Evolutionary conservation across 2,888 invertebrate genomes (phyloP), one percentile per base, ranked within the genome.

Genomic region (Archaeoteleia sp.): DNA sequence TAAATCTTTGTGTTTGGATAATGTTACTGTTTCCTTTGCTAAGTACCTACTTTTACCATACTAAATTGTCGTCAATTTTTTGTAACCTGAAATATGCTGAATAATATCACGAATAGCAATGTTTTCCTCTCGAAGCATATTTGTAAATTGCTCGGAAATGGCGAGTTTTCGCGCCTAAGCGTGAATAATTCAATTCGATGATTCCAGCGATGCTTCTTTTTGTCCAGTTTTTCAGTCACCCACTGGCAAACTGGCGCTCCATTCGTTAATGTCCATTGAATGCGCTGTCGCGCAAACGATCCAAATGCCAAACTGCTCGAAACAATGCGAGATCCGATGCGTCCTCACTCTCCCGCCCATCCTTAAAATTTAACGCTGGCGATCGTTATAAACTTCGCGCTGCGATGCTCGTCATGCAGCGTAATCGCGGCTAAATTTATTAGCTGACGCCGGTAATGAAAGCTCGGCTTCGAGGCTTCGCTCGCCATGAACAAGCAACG

Each of bases 351-450:
- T 12, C 37, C 17, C n/a, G 8, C 17, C 13, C 15, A 2, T 2
- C 37, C 23, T 40, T 17, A 40, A 40, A 40, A 40, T 40, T 40
- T 40, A 40, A 40, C 39, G 39, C 39, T 40, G 20, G 20, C 39
- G 39, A 40, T 40, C 39, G 39, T 40, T 40, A 40, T 40, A 40
- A 40, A 40, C 39, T 40, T n/a, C 4, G 23, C 9, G 20, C 23
- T 20, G 39, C 20, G 39, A 20, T 40, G 20, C 23, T 40, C 23
- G 39, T 40, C 39, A 20, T 23, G 39, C 23, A 37, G n/a, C 15
- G 37, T 37, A 37, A 37, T 37, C 37, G 37, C 4, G 37, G 37
- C n/a, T 37, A 37, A 37, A 37, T 37, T 37, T 37, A 37, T 37
- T 37, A 37, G 15, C 15, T 20, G 5, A 2, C 8, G 15, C 37